Base-by-base conservation (phyloP, 2,113 vertebrate species). In the Hippocampus guttulatus region DNA sequence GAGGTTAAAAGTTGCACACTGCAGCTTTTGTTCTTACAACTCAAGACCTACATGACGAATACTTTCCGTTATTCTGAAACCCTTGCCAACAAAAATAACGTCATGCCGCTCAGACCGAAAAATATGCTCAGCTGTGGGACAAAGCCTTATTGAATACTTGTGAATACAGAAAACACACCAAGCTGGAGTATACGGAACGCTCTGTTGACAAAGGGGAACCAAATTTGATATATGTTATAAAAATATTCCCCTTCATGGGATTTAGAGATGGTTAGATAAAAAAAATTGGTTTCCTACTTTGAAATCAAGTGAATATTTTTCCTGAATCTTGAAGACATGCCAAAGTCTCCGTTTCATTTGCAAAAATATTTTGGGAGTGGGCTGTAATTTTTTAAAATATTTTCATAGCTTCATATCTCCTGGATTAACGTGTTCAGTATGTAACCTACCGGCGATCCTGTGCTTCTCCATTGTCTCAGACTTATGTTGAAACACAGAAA, bases 251-350 rank as follows among this genome's bases (percentile, higher is more conserved):
- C 69, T 14, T 18, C 68, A 69, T 38, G 68, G 60, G 74, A 87
- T 88, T 81, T 82, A n/a, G 72, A 77, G 55, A 73, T 84, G 79
- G 82, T 64, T 89, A 82, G 80, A 73, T 84, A 76, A 71, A 45
- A 76, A 71, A 45, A 68, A 81, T 75, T 69, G 81, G 81, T 69
- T 76, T 75, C 27, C 57, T 40, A 49, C 65, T 80, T 77, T 73
- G 51, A 77, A 76, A 76, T 30, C 18, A 8, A 74, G 70, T 64
- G 64, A 47, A 76, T 76, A 64, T 67, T 80, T 75, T 82, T 55
- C 16, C 60, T 43, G 41, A 40, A 2, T 33, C 15, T 60, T 58
- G 10, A 27, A 58, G 3, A 15, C 58, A 16, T 61, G 16, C 58
- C 58, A 60, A 5, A 18, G 27, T 61, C 30, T 61, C 23, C 21